phyloP scores from a whole-genome alignment of 2,797 vertebrate genomes.

The Notamacropus eugenii region DNA sequence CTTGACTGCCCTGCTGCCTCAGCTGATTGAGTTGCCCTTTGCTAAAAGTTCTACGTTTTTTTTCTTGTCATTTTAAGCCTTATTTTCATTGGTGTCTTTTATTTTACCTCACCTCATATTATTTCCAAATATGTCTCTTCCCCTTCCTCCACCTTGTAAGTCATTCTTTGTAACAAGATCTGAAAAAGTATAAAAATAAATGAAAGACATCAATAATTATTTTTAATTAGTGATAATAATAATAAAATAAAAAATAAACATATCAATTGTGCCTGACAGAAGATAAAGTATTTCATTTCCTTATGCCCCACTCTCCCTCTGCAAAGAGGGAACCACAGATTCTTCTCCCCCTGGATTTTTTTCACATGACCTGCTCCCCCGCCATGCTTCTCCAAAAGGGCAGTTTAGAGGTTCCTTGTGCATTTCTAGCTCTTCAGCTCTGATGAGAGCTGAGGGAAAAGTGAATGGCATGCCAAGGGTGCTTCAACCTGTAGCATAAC shows the following conservation, averaged over 20 bases:
- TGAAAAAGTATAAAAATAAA: background rate
- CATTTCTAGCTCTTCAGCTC: background rate
- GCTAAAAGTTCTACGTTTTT: background rate
- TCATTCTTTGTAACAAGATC: background rate
- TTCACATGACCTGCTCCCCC: background rate
- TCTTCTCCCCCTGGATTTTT: background rate
- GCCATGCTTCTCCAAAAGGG: background rate
- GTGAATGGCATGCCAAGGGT: background rate
- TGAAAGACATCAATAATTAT: background rate
- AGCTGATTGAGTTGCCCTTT: background rate
- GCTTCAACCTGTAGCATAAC: background rate
- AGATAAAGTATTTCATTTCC: background rate
- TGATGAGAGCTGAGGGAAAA: background rate
- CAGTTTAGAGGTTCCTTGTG: background rate
- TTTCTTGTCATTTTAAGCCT: background rate
- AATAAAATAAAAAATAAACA: background rate
- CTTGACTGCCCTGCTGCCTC: background rate
- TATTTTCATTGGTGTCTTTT: background rate
- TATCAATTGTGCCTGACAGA: background rate
- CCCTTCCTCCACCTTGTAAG: background rate
- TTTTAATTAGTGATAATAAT: too few species aligned
- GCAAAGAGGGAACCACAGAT: background rate
- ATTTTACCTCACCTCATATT: background rate
- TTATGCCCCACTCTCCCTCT: background rate
- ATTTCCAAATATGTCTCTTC: background rate